Evolutionary conservation across 1,140 invertebrate genomes (phyloP).

Genomic region (Zaprionus nigranus): DNA sequence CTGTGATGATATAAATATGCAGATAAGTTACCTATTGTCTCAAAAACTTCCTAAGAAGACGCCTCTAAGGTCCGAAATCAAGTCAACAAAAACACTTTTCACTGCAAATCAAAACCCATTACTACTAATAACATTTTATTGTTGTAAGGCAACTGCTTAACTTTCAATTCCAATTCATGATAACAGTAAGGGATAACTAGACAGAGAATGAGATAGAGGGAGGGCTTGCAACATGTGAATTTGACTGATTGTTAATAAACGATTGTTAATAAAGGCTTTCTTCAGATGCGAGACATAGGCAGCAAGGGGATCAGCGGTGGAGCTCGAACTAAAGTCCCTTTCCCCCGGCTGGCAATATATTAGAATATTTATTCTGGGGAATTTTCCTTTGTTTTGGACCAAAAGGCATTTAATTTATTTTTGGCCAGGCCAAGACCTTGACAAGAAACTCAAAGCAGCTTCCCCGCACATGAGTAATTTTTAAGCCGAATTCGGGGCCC

Average conservation of each 20-base stretch:
- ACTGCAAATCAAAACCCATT: too few relatives aligned
- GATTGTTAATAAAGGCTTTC: constrained; percentile 61
- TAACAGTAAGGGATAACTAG: background rate
- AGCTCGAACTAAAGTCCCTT: constrained; percentile 6
- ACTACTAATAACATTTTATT: background rate
- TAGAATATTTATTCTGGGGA: constrained; percentile 50
- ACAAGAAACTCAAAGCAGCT: constrained; percentile 1
- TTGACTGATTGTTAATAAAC: constrained; percentile 75
- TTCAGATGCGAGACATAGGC: background rate
- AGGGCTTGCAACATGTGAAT: constrained; percentile 51
- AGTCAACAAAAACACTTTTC: too few relatives aligned
- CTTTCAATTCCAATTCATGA: background rate
- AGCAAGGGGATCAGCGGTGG: background rate
- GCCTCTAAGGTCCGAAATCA: too few relatives aligned
- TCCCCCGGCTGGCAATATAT: constrained; percentile 1
- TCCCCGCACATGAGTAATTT: constrained; percentile 57
- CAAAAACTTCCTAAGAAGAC: too few relatives aligned
- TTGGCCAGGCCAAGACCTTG: constrained; percentile 37
- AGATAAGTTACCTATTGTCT: too few relatives aligned
- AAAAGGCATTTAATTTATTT: constrained; percentile 76
- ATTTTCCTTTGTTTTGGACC: constrained; percentile 68
- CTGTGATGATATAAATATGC: too few relatives aligned
- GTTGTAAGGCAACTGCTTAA: constrained; percentile 2
- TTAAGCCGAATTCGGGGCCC: constrained; percentile 47
- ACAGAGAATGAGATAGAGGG: background rate